Evolutionary conservation across 2,888 invertebrate genomes (phyloP), one percentile per base, ranked within the genome.

Genomic region (Parnassius mnemosyne): DNA sequence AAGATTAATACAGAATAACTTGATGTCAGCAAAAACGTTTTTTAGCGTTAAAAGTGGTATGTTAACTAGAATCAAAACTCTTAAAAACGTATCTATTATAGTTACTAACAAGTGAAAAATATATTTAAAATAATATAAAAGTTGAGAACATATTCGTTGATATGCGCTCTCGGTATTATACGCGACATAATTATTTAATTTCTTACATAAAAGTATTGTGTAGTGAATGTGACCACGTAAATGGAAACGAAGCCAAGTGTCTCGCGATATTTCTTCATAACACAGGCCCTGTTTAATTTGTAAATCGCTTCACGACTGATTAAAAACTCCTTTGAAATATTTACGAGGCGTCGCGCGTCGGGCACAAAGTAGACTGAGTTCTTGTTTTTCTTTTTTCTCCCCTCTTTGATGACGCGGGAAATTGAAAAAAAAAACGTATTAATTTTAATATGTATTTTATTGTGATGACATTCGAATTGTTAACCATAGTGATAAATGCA

Each of bases 281-380:
- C 87, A 83, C 83, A 71, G 85, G 80, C 85, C 82, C 87, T 87
- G 90, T 88, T 91, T 90, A 89, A 91, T 91, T 90, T 90, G 89
- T 88, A 88, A 91, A 90, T 88, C 89, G 88, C 86, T 87, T 88
- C 87, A 89, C 87, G 85, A 87, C 87, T 89, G 89, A 89, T 90
- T 90, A 90, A 90, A 89, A 90, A 89, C 87, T 89, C 89, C 83
- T 89, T 84, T 85, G 85, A 89, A 88, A 86, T 85, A 89, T 86
- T 85, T 81, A 84, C 84, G 85, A 79, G 74, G 68, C 68, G 63
- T 25, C 60, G 66, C 63, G 67, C 70, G 64, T 25, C 60, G 66
- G 62, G 67, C 70, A 64, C 66, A 65, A 69, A 64, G 65, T 66
- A 69, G 54, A 68, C 66, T 65, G 70, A 69, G 62, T 64, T 63